A percentile compares a stretch with the other conserved stretches of the same genome.
phyloP scores from a whole-genome alignment of 2,888 invertebrate genomes.

The Teleiodes luculella region DNA sequence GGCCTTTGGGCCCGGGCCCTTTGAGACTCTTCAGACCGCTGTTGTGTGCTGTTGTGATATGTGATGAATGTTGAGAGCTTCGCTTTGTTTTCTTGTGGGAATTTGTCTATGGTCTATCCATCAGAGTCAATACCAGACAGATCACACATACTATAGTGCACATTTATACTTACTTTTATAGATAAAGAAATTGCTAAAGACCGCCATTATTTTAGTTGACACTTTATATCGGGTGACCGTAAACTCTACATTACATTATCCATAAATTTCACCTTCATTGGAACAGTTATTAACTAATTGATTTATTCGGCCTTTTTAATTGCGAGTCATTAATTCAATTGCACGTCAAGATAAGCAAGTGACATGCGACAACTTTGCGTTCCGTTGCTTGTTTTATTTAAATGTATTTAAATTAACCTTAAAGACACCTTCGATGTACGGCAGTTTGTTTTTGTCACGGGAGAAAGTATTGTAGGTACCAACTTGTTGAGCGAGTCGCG shows the following conservation, averaged over 20 bases:
- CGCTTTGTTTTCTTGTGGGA: background rate
- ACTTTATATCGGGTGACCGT: background rate
- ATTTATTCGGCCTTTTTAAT: background rate
- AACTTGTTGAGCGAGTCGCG: background rate
- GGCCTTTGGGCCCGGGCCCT: conserved; percentile 23
- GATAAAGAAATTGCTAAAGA: no score
- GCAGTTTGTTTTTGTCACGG: background rate
- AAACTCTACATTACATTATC: background rate
- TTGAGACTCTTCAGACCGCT: background rate
- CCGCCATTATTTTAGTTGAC: no score
- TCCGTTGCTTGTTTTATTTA: background rate
- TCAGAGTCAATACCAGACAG: no score
- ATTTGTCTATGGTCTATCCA: no score
- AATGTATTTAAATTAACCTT: background rate
- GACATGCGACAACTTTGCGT: conserved; percentile 2
- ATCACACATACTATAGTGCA: no score
- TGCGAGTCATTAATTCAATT: background rate
- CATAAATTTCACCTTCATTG: background rate
- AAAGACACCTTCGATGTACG: background rate
- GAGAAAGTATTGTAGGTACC: background rate
- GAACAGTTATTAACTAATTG: background rate
- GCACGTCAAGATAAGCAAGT: conserved; percentile 19
- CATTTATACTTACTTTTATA: no score
- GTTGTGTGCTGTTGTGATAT: background rate
- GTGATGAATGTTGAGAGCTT: no score